Evolutionary conservation across 2,797 vertebrate species (phyloP).

Genomic region (Sebastes itinus): DNA sequence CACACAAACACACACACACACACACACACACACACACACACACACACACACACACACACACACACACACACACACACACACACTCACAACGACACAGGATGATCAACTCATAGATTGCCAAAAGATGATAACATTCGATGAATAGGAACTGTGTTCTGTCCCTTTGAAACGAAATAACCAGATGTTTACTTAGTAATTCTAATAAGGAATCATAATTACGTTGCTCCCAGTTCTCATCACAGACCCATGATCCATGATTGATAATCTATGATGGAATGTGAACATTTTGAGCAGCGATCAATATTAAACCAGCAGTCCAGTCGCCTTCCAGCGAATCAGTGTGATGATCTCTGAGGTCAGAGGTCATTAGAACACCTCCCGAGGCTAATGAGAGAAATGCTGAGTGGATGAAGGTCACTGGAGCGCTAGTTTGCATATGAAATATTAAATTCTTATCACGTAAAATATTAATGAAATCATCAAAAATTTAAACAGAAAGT

Average conservation of each 20-base stretch:
- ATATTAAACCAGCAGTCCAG: conserved; percentile 11
- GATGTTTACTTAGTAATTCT: neutral
- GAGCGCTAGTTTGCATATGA: neutral
- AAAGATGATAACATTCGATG: neutral
- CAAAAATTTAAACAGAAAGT: neutral
- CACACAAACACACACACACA: neutral
- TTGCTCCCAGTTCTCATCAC: neutral
- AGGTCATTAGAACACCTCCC: conserved; percentile 7
- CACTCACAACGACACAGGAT: neutral
- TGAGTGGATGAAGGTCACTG: conserved; percentile 1
- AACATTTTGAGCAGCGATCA: conserved; percentile 7
- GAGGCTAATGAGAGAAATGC: neutral
- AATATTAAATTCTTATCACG: neutral
- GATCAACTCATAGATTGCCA: neutral
- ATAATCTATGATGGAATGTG: conserved; percentile 16
- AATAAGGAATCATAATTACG: neutral
- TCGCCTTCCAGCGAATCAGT: conserved; percentile 8
- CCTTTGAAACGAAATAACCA: neutral
- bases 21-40: neutral
- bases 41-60: neutral
- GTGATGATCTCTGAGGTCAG: conserved; percentile 2
- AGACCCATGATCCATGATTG: conserved; percentile 5
- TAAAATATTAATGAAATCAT: neutral
- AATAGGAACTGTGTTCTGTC: neutral
- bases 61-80: neutral